Base-by-base conservation (phyloP, 2,113 vertebrate species). In the Caranx melampygus region DNA sequence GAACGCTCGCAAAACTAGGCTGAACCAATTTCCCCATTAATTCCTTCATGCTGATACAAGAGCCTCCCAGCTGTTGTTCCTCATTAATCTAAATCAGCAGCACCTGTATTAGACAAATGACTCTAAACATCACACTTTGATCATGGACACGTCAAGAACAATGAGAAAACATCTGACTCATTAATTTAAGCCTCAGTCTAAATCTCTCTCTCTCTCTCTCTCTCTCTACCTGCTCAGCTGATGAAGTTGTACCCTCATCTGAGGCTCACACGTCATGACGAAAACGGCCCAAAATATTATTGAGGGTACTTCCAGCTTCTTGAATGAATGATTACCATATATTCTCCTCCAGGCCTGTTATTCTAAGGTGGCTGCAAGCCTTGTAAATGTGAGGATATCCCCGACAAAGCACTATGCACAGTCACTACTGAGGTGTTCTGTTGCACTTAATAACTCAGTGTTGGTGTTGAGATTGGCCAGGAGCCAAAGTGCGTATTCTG, bases 381-480 rank as follows among this genome's bases (percentile, higher is more conserved):
- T 60, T 66, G 51, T 49, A 73, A 84, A 80, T 37, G 67, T 61
- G 74, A 83, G 73, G n/a, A 33, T 59, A 69, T 77, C 15, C 67
- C 71, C 45, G 73, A 65, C 44, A 0, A 54, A 76, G 66, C 67
- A 51, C 70, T 59, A 33, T 78, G 82, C 78, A 60, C 73, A 78
- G 77, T 87, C 87, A 88, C 87, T 68, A 12, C 83, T 75, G 54
- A 90, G 86, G 91, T 89, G 89, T 92, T 90, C 77, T 75, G 81
- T 90, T 93, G 83, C 88, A 90, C 73, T 88, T 92, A 90, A 92
- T 90, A 84, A 80, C 72, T 80, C 52, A 51, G 83, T 66, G 70
- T 78, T 84, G 76, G 73, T 79, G 82, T 80, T 85, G 55, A 76
- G 55, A 45, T 70, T 89, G 92, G 89, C 88, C 37, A 3, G 37